phyloP scores from a whole-genome alignment of 2,888 invertebrate genomes.

The Perizoma flavofasciatum region DNA sequence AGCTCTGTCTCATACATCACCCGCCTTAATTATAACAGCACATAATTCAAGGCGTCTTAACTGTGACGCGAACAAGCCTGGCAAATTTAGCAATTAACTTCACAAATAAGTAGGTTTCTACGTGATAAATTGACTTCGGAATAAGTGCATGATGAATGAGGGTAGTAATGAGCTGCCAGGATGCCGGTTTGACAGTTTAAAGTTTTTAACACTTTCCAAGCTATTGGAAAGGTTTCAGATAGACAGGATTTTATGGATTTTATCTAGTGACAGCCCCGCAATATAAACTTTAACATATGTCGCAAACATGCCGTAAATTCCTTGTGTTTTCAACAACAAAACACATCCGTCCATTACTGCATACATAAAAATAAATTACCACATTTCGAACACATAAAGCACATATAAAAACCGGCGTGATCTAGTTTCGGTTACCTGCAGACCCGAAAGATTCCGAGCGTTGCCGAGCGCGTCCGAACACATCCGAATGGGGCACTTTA shows the following conservation, averaged over 20 bases:
- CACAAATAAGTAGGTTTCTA: slow-evolving; percentile 35
- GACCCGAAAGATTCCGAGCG: slow-evolving; percentile 29
- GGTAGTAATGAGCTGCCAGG: slow-evolving; percentile 34
- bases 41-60: slow-evolving; percentile 39
- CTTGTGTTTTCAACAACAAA: slow-evolving; percentile 30
- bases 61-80: slow-evolving; percentile 33
- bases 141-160: slow-evolving; percentile 40
- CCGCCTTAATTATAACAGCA: slow-evolving; percentile 38
- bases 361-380: slow-evolving; percentile 33
- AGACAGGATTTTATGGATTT: too few species aligned
- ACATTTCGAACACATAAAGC: slow-evolving; percentile 29
- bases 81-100: slow-evolving; percentile 44
- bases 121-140: slow-evolving; percentile 37
- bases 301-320: slow-evolving; percentile 22
- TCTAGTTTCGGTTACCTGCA: slow-evolving; percentile 36
- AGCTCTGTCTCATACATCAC: slow-evolving; percentile 36
- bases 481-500: slow-evolving; percentile 54
- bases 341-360: slow-evolving; percentile 30
- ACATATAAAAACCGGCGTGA: slow-evolving; percentile 32
- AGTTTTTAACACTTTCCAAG: slow-evolving; percentile 9
- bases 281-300: slow-evolving; percentile 21
- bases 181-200: slow-evolving; percentile 17
- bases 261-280: slow-evolving; percentile 12
- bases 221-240: not conserved
- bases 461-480: slow-evolving; percentile 28